These are phyloP conservation scores for Drosophila melanogaster DNA, from an alignment of 1,140 invertebrate genomes.

Conservation along the genomic window Release_6_plus_ISO1_MT NT_033777.3:20550501-20551000, in stretches of 20 bases:
- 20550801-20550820: conserved; percentile 63
- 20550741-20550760: conserved; percentile 65
- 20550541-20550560: conserved; percentile 12
- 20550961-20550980: conserved; percentile 10
- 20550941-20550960: background rate
- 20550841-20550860: conserved; percentile 77
- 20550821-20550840: conserved; percentile 75
- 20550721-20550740: conserved; percentile 64
- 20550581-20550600: conserved; percentile 1
- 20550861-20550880: conserved; percentile 29
- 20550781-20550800: conserved; percentile 51
- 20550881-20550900: conserved; percentile 1
- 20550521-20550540: conserved; percentile 74
- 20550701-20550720: conserved; percentile 69
- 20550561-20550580: conserved; percentile 22
- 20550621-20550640: conserved; percentile 36
- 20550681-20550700: conserved; percentile 7
- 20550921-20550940: conserved; percentile 9
- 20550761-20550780: conserved; percentile 47
- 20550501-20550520: conserved; percentile 60
- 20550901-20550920: conserved; percentile 10
- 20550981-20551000: background rate
- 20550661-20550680: background rate
- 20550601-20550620: conserved; percentile 12
- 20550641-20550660: conserved; percentile 9